These are phyloP conservation scores for Tapera naevia DNA, from an alignment of 2,797 vertebrate genomes.

Conservation along the genomic window DNA sequence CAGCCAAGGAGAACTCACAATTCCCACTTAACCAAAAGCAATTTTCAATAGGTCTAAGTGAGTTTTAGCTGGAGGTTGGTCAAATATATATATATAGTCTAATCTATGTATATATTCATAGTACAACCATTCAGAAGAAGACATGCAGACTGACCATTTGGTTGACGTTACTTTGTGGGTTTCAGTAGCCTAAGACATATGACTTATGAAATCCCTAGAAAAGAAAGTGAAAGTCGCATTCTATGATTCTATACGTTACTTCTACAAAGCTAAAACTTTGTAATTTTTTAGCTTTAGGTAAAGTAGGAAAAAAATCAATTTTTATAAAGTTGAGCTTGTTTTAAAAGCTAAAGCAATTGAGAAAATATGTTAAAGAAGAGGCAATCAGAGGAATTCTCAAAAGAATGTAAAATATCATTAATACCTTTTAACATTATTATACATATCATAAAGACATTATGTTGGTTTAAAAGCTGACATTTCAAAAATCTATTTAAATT, in stretches of 20 bases:
- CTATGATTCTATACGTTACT: neutral
- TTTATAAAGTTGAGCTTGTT: too few species aligned
- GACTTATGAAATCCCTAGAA: neutral
- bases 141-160: neutral
- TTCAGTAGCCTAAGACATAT: neutral
- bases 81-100: neutral
- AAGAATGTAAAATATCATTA: neutral
- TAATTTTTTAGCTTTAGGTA: neutral
- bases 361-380: accelerated
- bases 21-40: neutral
- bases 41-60: neutral
- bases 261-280: neutral
- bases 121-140: neutral
- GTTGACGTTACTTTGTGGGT: neutral
- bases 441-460: neutral
- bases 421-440: neutral
- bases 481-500: neutral
- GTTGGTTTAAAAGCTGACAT: neutral
- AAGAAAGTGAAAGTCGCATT: neutral
- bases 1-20: neutral
- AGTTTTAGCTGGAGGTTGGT: neutral
- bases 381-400: neutral
- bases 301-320: neutral
- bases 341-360: too few species aligned
- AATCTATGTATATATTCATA: neutral